Evolutionary conservation across 2,888 invertebrate species (phyloP), one percentile per base, ranked within the genome.

Genomic region (Pilophorus perplexus): DNA sequence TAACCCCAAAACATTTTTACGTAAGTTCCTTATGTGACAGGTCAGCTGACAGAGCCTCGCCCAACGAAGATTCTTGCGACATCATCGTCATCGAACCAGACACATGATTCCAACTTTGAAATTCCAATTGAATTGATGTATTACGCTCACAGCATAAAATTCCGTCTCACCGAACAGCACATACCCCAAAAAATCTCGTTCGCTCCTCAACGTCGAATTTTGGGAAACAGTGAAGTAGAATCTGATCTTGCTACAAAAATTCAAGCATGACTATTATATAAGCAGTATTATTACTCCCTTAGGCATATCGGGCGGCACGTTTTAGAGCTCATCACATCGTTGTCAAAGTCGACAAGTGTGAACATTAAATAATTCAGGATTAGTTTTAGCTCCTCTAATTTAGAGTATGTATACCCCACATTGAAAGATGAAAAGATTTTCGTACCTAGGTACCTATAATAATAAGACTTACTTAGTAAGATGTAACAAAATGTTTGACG

Each of bases 31-130:
- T 33, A 33, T 22, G 3, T 44, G 20, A 23, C 38, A 55, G 55
- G 22, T 62, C 62, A 16, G 62, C 62, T 8, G 62, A 62, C 28
- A 37, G 62, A 18, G 46, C 44, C 1, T 62, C 62, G 12, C 62
- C 62, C 1, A 1, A 22, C 20, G 62, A 62, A 16, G 62, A 62
- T 8, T 48, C 28, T 16, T 33, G 48, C 33, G 62, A 62, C 18
- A 62, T 62, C 14, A 46, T 62, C 46, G 62, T 62, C 62, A 62
- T 62, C 28, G 62, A 46, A 62, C 62, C 62, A 3, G 38, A 55
- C 22, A 28, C 52, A 27, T 52, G 52, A 52, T 52, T 28, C 28
- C 28, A n/a, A 12, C 33, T n/a, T n/a, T n/a, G n/a, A n/a, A n/a
- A n/a, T 10, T 33, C 33, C 33, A 33, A 33, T 33, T 33, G 6